Conservation (phyloP, 2,113 vertebrate species). For the Mellivora capensis region DNA sequence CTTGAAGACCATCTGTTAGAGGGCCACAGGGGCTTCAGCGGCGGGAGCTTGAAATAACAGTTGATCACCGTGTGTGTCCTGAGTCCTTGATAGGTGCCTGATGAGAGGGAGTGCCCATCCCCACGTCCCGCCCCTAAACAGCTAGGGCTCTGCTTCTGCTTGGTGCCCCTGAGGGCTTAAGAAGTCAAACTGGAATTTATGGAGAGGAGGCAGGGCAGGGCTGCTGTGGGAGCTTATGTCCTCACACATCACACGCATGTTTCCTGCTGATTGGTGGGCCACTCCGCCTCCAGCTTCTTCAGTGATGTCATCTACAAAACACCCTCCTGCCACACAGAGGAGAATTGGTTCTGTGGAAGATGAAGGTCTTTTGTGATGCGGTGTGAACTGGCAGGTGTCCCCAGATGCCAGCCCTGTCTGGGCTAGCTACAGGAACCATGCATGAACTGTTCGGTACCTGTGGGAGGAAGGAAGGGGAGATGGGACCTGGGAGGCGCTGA, state of each 20-base stretch:
- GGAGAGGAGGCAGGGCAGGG: neutral
- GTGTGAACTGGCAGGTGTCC: neutral
- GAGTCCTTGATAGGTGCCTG: neutral
- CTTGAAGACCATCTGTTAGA: neutral
- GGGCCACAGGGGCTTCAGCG: neutral
- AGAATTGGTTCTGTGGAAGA: neutral
- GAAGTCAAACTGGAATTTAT: neutral
- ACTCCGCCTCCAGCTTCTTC: neutral
- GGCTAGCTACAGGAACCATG: neutral
- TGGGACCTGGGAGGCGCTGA: neutral
- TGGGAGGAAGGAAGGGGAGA: neutral
- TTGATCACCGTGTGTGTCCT: neutral
- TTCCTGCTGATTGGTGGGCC: neutral
- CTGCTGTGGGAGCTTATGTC: neutral
- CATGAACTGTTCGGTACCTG: neutral
- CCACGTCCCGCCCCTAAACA: neutral
- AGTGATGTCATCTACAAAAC: neutral
- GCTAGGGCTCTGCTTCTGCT: neutral
- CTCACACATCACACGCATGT: fast-evolving
- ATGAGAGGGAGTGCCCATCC: neutral
- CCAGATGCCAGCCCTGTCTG: neutral
- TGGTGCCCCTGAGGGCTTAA: neutral
- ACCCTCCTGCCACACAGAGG: neutral
- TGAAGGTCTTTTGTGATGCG: neutral
- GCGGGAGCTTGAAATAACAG: neutral